These are phyloP conservation scores for Orbicella faveolata DNA, from an alignment of 64 coral and sea anemone genomes.

Conservation along the genomic window DNA sequence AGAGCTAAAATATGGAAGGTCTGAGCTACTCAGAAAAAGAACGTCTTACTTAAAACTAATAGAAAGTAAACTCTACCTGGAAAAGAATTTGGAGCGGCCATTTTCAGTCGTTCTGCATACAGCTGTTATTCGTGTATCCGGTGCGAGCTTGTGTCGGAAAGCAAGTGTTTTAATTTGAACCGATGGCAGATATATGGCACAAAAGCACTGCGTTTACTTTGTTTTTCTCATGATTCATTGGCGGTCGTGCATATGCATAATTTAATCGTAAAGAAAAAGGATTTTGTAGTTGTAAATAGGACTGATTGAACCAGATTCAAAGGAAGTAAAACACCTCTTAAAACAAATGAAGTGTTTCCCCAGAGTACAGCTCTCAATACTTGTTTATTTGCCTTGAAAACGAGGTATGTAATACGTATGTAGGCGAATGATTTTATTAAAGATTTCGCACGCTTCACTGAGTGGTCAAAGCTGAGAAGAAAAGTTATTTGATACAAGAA, in stretches of 20 bases:
- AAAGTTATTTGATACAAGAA: no score
- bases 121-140: not conserved
- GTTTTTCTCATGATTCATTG: not conserved
- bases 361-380: not conserved
- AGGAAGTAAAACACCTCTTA: not conserved
- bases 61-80: constrained; percentile 1
- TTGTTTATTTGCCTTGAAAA: not conserved
- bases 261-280: not conserved
- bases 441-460: no score
- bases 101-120: not conserved
- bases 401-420: not conserved
- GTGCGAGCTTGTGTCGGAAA: no score
- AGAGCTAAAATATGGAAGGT: no score
- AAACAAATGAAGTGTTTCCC: not conserved
- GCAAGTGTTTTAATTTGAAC: no score
- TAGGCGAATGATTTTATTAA: no score
- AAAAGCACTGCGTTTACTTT: no score
- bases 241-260: not conserved
- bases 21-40: no score
- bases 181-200: no score
- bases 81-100: not conserved
- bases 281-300: not conserved
- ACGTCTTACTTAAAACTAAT: not conserved
- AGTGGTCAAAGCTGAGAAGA: no score
- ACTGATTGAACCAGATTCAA: not conserved